Base-by-base conservation (phyloP, 2,797 vertebrate species). In the Hafferia zeledoni region DNA sequence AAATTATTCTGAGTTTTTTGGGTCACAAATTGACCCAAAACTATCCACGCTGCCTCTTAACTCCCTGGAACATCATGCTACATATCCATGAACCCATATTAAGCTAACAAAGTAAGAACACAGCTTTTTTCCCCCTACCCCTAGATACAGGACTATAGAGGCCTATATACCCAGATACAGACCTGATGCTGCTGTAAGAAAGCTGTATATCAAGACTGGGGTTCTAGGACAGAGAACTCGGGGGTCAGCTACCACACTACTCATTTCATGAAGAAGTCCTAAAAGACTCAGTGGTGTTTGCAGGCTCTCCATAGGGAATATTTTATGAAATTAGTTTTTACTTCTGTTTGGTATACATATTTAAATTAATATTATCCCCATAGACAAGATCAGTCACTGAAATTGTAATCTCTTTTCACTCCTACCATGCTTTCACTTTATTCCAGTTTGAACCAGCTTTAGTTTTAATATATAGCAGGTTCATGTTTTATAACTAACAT, bases 101-200 rank as follows among this genome's bases (percentile, higher is more conserved):
- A 80, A 39, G 13, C 24, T 63, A 77, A 46, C 4, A 18, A 83
- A 72, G 31, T n/a, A 27, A 76, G 41, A 77, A 52, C 4, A 16
- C 1, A 33, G 11, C 2, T 25, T 57, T 59, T 59, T 13, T 0
- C 4, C 11, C 24, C 14, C 5, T 15, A 5, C 2, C 5, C 7
- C 39, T 46, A 14, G 14, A 22, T 49, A 67, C 0, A 70, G 56
- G 44, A 55, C 68, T 24, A 24, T 49, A 35, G 30, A 37, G 17
- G 17, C 4, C 18, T 56, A 7, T 56, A 44, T 17, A 37, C 7
- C 41, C 31, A 43, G 16, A n/a, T 15, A 49, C 17, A 83, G 64
- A 46, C 10, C 27, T 50, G 43, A 6, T 30, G 30, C 49, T 68
- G 60, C 39, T 69, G 33, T 31, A 70, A 30, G 14, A 2, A 1